These are phyloP conservation scores for Apodemus agrarius DNA, from an alignment of 2,797 vertebrate species.

Conservation along the genomic window DNA sequence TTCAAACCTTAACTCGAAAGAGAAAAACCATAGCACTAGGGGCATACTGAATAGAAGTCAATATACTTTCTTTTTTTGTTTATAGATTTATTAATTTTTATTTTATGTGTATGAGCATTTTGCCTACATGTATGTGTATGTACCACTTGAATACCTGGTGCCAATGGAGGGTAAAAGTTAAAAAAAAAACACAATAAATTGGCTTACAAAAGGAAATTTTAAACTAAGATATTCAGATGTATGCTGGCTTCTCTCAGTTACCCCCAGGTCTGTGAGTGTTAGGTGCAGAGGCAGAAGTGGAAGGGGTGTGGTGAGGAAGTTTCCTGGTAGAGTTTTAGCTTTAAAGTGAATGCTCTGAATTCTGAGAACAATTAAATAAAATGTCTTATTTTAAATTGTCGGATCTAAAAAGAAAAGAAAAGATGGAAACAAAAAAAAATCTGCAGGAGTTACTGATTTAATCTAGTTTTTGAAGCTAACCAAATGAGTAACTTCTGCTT, in stretches of 20 bases:
- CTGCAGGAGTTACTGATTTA: constrained; percentile 8
- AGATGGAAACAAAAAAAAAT: not conserved
- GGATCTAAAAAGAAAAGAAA: not conserved
- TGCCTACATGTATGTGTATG: too few species aligned
- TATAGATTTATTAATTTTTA: not conserved
- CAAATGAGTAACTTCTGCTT: constrained; percentile 13
- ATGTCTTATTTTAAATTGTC: constrained; percentile 25
- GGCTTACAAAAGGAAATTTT: not conserved
- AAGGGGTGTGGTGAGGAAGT: not conserved
- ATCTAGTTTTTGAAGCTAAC: constrained; percentile 18
- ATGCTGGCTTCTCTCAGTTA: not conserved
- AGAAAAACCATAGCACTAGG: not conserved
- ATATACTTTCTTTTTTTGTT: not conserved
- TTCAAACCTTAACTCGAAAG: constrained; percentile 26
- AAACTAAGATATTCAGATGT: not conserved
- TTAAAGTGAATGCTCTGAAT: not conserved
- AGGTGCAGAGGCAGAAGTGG: not conserved
- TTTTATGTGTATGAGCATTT: not conserved
- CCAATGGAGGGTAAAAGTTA: not conserved
- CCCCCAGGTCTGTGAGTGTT: not conserved
- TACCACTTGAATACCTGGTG: too few species aligned
- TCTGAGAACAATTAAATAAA: constrained; percentile 48
- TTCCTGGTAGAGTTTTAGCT: not conserved
- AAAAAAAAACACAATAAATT: not conserved
- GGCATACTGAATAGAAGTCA: not conserved